Percentiles rank a stretch among this genome's conserved stretches.
Evolutionary conservation across 2,888 invertebrate species (phyloP).

Genomic region (Geotrupes spiniger): DNA sequence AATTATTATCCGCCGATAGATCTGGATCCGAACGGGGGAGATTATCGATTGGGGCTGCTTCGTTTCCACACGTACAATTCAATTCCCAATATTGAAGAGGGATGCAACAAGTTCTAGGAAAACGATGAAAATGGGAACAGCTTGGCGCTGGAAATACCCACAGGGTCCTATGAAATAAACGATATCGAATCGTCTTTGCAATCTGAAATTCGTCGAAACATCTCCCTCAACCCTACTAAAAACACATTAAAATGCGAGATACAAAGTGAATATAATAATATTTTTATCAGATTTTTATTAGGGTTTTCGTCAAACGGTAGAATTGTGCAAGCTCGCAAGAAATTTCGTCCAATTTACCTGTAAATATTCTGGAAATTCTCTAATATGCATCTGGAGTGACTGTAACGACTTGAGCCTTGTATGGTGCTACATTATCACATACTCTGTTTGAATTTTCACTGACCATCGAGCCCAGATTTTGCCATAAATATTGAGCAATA

Average conservation of each 20-base stretch:
- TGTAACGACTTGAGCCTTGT: slow-evolving; percentile 15
- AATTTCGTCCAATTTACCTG: neutral
- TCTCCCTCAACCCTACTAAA: slow-evolving; percentile 30
- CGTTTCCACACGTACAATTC: slow-evolving; percentile 37
- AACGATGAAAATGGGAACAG: slow-evolving; percentile 18
- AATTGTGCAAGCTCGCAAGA: neutral
- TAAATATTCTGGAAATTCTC: neutral
- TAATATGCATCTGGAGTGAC: slow-evolving; percentile 16
- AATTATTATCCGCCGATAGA: slow-evolving; percentile 34
- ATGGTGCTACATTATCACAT: slow-evolving; percentile 8
- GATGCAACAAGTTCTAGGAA: slow-evolving; percentile 38
- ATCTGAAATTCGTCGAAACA: slow-evolving; percentile 5
- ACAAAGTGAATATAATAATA: slow-evolving; percentile 11
- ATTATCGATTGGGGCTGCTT: slow-evolving; percentile 36
- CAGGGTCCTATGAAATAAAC: slow-evolving; percentile 39
- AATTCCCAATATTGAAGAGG: slow-evolving; percentile 40
- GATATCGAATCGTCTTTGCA: slow-evolving; percentile 33
- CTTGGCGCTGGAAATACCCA: slow-evolving; percentile 34
- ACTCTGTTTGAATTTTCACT: no score
- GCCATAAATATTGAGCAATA: no score
- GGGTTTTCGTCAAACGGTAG: slow-evolving; percentile 13
- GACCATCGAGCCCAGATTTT: no score
- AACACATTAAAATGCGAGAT: slow-evolving; percentile 33
- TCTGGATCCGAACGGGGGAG: slow-evolving; percentile 26
- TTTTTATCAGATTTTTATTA: slow-evolving; percentile 16